These are phyloP conservation scores for Enteromius afrohamiltoni DNA, from an alignment of 2,797 vertebrate genomes.

Conservation along the genomic window DNA sequence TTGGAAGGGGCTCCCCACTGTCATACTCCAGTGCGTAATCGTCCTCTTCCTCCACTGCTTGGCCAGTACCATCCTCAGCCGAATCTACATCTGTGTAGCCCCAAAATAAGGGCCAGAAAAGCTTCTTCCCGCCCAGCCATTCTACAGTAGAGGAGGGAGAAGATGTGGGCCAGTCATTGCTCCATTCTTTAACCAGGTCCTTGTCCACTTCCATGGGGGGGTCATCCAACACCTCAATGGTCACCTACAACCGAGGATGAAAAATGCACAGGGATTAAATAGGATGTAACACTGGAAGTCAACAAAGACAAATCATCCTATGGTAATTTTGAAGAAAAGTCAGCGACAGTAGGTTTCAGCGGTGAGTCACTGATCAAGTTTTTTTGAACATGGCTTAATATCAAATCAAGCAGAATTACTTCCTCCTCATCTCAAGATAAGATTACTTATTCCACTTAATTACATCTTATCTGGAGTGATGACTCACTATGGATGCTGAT, in stretches of 20 bases:
- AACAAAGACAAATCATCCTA: background rate
- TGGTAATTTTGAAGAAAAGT: slow-evolving; percentile 10
- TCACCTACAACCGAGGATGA: slow-evolving; percentile 76
- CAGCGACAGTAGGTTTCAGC: background rate
- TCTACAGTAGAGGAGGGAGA: slow-evolving; percentile 70
- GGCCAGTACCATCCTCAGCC: slow-evolving; percentile 73
- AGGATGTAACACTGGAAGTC: background rate
- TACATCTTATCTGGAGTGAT: slow-evolving; percentile 70
- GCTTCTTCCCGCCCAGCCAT: slow-evolving; percentile 84
- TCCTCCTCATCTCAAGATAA: slow-evolving; percentile 46
- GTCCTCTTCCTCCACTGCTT: slow-evolving; percentile 75
- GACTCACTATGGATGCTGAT: slow-evolving; percentile 70
- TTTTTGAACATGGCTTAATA: slow-evolving; percentile 58
- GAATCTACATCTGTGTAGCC: slow-evolving; percentile 83
- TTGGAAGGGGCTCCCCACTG: slow-evolving; percentile 83
- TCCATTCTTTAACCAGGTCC: slow-evolving; percentile 84
- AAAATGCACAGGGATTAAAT: background rate
- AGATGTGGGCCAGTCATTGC: slow-evolving; percentile 78
- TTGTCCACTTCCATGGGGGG: slow-evolving; percentile 88
- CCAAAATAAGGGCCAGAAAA: slow-evolving; percentile 94
- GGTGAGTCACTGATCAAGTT: slow-evolving; percentile 21
- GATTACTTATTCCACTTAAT: slow-evolving; percentile 69
- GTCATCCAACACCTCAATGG: slow-evolving; percentile 88
- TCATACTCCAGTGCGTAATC: slow-evolving; percentile 85
- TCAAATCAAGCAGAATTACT: slow-evolving; percentile 58